phyloP scores from a whole-genome alignment of 2,888 invertebrate genomes.

The Limnephilus lunatus region DNA sequence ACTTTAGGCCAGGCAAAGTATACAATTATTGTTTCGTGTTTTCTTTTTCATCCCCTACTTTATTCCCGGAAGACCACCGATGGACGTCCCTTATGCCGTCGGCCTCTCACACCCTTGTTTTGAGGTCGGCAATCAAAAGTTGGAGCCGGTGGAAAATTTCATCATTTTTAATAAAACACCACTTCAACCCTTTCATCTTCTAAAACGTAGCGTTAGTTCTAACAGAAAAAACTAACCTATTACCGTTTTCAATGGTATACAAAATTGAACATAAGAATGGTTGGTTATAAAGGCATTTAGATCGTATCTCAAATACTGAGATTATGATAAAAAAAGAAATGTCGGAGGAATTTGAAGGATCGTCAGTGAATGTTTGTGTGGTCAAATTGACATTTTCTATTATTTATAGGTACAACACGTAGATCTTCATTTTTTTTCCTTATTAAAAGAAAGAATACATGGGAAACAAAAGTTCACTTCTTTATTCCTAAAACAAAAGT shows the following conservation, averaged over 20 bases:
- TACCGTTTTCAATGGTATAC: neutral
- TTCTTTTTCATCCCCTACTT: constrained; percentile 30
- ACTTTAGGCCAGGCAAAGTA: neutral
- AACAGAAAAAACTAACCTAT: neutral
- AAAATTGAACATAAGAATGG: neutral
- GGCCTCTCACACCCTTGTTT: constrained; percentile 13
- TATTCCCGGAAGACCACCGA: constrained; percentile 24
- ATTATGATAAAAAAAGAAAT: neutral
- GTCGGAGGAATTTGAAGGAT: neutral
- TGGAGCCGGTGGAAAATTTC: neutral
- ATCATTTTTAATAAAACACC: constrained; percentile 1
- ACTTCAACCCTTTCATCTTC: neutral
- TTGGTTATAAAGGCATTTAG: neutral
- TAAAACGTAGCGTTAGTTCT: neutral
- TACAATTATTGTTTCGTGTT: constrained; percentile 22
- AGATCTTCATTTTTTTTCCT: neutral
- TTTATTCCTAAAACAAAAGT: neutral
- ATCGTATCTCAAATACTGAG: neutral
- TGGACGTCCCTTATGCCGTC: neutral
- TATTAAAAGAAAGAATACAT: neutral
- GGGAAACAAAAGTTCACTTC: neutral
- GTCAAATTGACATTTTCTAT: too few relatives aligned
- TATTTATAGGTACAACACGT: neutral
- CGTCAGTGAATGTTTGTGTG: neutral
- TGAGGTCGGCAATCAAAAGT: constrained; percentile 16